Evolutionary conservation across 2,113 vertebrate species (phyloP).

Genomic region (Pomatorhinus ruficollis): DNA sequence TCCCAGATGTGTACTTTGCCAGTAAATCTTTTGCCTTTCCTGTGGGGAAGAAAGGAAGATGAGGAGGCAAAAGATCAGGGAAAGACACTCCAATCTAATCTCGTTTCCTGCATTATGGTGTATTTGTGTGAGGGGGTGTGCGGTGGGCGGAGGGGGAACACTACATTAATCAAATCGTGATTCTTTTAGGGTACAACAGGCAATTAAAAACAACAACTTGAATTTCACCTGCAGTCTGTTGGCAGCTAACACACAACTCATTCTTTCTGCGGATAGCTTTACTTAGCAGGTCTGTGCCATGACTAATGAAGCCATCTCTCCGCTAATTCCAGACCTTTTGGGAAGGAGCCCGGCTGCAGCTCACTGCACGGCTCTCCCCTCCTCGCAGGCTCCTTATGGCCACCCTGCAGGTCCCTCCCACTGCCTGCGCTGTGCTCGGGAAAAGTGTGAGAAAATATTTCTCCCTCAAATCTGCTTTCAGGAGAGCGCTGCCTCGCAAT

Average conservation of each 20-base stretch:
- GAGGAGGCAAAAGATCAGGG: background rate
- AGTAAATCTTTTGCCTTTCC: background rate
- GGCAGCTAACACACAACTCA: background rate
- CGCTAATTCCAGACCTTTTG: conserved; percentile 27
- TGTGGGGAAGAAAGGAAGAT: background rate
- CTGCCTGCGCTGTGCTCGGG: background rate
- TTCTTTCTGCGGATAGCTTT: conserved; percentile 6
- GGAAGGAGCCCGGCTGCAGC: conserved; percentile 24
- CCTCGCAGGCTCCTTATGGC: background rate
- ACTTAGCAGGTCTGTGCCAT: conserved; percentile 9
- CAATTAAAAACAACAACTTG: background rate
- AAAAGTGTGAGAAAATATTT: conserved; percentile 39
- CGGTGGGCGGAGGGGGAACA: rapidly evolving
- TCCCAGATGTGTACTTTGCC: background rate
- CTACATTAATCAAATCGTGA: background rate
- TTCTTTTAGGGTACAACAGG: background rate
- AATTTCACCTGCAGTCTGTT: conserved; percentile 7
- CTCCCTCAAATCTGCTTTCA: background rate
- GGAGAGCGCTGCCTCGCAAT: background rate
- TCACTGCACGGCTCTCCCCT: background rate
- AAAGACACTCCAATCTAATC: background rate
- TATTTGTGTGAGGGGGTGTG: background rate
- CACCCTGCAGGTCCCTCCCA: conserved; percentile 53
- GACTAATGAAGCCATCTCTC: conserved; percentile 37
- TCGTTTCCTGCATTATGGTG: background rate